These are phyloP conservation scores for Mycalesis mineus DNA, from an alignment of 2,888 invertebrate species.

Conservation along the genomic window DNA sequence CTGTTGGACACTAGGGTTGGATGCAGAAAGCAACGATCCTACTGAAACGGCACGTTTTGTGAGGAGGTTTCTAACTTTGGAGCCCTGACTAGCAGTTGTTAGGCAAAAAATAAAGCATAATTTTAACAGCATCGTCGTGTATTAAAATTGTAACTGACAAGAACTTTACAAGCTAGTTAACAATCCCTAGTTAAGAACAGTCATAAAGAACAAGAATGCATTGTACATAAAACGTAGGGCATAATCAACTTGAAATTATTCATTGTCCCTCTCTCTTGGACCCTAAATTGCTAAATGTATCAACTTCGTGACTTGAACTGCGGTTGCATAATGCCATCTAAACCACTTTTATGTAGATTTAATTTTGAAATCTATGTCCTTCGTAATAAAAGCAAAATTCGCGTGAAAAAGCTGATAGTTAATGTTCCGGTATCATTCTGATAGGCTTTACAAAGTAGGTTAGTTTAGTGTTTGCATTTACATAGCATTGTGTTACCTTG, in stretches of 20 bases:
- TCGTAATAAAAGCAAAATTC: slow-evolving; percentile 6
- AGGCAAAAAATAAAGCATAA: no score
- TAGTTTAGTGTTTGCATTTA: slow-evolving; percentile 19
- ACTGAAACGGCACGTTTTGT: no score
- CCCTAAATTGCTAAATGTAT: slow-evolving; percentile 24
- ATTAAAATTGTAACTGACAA: no score
- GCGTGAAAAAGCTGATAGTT: slow-evolving; percentile 4
- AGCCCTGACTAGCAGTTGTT: no score
- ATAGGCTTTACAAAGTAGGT: slow-evolving; percentile 22
- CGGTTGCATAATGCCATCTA: not conserved
- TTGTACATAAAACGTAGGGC: slow-evolving; percentile 1
- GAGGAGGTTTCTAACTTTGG: no score
- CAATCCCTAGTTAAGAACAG: no score
- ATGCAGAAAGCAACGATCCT: no score
- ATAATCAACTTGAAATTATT: slow-evolving; percentile 16
- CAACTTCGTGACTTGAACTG: slow-evolving; percentile 22
- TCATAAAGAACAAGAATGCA: not conserved
- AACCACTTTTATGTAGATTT: not conserved
- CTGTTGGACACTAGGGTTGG: no score
- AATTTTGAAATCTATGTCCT: not conserved
- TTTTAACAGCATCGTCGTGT: no score
- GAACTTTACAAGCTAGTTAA: no score
- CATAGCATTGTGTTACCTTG: slow-evolving; percentile 13
- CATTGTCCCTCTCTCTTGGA: slow-evolving; percentile 17
- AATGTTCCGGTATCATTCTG: slow-evolving; percentile 5